Conservation (phyloP, 2,888 invertebrate genomes). For the Netelia virgata region DNA sequence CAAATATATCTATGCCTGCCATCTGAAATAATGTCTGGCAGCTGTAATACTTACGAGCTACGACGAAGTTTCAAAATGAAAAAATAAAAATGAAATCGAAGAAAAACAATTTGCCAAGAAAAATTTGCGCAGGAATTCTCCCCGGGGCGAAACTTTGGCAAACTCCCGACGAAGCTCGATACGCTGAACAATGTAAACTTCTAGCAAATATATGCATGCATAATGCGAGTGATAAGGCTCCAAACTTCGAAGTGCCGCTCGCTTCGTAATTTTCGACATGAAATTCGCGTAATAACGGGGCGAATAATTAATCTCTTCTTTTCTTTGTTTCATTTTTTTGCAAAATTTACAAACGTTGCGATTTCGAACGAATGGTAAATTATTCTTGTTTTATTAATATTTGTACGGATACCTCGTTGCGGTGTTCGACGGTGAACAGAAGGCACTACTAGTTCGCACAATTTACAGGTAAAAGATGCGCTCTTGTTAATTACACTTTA, state of each 20-base stretch:
- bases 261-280: too few species aligned
- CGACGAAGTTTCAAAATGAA: neutral
- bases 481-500: constrained; percentile 49
- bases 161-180: constrained; percentile 17
- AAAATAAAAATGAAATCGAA: constrained; percentile 1
- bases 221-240: constrained; percentile 33
- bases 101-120: neutral
- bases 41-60: constrained; percentile 28
- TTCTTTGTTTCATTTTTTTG: neutral
- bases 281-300: neutral
- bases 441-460: constrained; percentile 32
- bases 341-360: too few species aligned
- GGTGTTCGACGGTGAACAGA: constrained; percentile 1
- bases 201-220: constrained; percentile 37
- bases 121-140: neutral
- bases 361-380: too few species aligned
- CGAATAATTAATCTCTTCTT: neutral
- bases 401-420: neutral
- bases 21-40: constrained; percentile 38
- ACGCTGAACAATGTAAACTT: constrained; percentile 46
- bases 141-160: constrained; percentile 47
- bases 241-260: constrained; percentile 20
- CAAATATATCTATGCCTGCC: neutral
- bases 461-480: constrained; percentile 53
- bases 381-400: too few species aligned